Percentiles rank a stretch among this genome's conserved stretches.
Conservation (phyloP, 2,888 invertebrate genomes). For the Idaea straminata region DNA sequence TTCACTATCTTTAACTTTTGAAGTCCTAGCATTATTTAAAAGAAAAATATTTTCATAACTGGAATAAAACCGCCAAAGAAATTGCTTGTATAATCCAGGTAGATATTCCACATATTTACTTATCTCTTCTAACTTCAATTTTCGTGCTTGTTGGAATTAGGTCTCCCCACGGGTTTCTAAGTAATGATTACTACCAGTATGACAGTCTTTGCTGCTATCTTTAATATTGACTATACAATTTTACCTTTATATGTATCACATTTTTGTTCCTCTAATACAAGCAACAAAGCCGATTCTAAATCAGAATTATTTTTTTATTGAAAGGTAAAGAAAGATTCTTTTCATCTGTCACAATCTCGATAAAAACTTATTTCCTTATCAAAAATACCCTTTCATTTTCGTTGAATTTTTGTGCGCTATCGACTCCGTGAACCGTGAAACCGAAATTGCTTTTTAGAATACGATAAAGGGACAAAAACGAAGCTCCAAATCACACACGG, state of each 20-base stretch:
- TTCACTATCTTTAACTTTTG: no score
- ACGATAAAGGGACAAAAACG: constrained; percentile 24
- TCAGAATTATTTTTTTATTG: background rate
- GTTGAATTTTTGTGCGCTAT: constrained; percentile 40
- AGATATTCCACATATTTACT: no score
- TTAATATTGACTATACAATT: no score
- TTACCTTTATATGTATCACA: background rate
- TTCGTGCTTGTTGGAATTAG: no score
- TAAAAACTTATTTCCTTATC: constrained; percentile 36
- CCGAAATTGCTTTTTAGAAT: constrained; percentile 51
- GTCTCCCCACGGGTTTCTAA: no score
- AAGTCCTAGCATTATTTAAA: no score
- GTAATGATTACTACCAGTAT: no score
- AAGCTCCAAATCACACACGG: constrained; percentile 26
- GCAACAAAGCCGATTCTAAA: background rate
- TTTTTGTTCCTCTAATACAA: background rate
- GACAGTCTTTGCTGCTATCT: no score
- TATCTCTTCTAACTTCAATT: no score
- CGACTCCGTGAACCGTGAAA: constrained; percentile 42
- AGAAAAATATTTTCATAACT: no score
- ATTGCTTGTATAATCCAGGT: no score
- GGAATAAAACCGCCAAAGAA: no score
- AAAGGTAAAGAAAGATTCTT: background rate
- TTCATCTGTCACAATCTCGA: constrained; percentile 12
- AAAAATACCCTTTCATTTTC: constrained; percentile 50